A percentile compares a stretch with the other conserved stretches of the same genome.
Evolutionary conservation across 1,140 invertebrate genomes (phyloP).

Genomic region (Polyergus mexicanus): DNA sequence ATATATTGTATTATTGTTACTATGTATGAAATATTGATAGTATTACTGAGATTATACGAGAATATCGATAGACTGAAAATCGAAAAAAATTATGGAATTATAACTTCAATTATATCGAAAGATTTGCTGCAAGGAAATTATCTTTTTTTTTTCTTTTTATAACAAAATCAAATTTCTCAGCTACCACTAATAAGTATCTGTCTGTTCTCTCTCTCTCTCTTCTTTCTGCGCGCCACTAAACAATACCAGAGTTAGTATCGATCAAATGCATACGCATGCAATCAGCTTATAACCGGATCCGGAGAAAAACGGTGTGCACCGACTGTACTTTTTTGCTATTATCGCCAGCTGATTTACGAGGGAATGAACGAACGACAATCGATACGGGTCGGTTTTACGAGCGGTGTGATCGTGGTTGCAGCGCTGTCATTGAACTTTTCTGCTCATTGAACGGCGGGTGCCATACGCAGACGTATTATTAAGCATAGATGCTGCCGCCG

Average conservation of each 20-base stretch:
- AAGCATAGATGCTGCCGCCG: slow-evolving; percentile 15
- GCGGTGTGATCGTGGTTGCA: slow-evolving; percentile 2
- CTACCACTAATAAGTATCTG: not conserved
- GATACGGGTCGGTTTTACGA: slow-evolving; percentile 40
- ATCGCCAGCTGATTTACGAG: slow-evolving; percentile 46
- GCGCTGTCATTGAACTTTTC: slow-evolving; percentile 36
- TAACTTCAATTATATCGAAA: slow-evolving; percentile 5
- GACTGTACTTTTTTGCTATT: slow-evolving; percentile 39
- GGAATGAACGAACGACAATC: slow-evolving; percentile 43
- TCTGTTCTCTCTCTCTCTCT: not conserved
- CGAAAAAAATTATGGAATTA: slow-evolving; percentile 37
- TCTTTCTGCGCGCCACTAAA: not conserved
- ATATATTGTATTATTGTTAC: slow-evolving; percentile 45
- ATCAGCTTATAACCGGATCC: slow-evolving; percentile 38
- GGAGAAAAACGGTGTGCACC: slow-evolving; percentile 22
- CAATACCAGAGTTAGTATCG: slow-evolving; percentile 25
- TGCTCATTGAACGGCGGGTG: slow-evolving; percentile 27
- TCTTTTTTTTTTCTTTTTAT: not conserved
- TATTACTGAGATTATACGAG: slow-evolving; percentile 24
- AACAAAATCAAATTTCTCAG: not conserved
- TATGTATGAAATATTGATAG: slow-evolving; percentile 29
- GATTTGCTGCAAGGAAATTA: not conserved
- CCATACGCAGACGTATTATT: slow-evolving; percentile 54
- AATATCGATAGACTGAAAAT: slow-evolving; percentile 21
- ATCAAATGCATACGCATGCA: not conserved